phyloP scores from a whole-genome alignment of 2,797 vertebrate genomes.

The Ctenosaura bakeri region DNA sequence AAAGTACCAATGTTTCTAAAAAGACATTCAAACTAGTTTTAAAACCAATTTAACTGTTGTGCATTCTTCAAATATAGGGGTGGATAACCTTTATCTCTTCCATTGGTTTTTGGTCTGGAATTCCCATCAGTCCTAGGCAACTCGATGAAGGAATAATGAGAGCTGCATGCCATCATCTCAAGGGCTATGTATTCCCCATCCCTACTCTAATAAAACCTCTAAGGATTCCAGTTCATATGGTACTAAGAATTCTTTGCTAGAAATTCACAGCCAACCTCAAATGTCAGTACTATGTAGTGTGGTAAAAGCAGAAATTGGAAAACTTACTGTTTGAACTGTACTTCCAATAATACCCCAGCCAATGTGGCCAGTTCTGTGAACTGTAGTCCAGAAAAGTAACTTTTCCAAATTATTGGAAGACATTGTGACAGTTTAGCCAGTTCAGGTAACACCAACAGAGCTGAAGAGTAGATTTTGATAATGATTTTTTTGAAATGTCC shows the following conservation, averaged over 20 bases:
- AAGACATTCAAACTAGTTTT: background rate
- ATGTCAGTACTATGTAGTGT: background rate
- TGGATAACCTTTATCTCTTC: background rate
- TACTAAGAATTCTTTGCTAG: background rate
- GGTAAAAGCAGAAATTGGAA: too few species aligned
- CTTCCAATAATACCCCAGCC: too few species aligned
- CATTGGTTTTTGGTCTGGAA: background rate
- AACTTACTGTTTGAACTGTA: too few species aligned
- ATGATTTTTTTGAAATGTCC: background rate
- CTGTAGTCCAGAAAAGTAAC: too few species aligned
- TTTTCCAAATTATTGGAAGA: too few species aligned
- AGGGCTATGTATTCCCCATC: background rate
- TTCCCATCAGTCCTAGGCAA: background rate
- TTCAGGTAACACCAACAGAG: background rate
- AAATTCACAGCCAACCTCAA: background rate
- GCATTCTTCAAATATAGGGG: background rate
- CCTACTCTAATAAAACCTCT: background rate
- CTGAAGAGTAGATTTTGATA: background rate
- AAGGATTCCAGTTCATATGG: background rate
- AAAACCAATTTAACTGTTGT: background rate
- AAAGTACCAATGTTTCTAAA: background rate
- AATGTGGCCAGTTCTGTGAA: too few species aligned
- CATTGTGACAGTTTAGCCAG: background rate
- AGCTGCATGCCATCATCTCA: background rate
- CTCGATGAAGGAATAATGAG: background rate